A percentile compares a stretch with the other conserved stretches of the same genome.
Conservation (phyloP, 2,888 invertebrate genomes). For the Liopterus haemorrhoidalis region DNA sequence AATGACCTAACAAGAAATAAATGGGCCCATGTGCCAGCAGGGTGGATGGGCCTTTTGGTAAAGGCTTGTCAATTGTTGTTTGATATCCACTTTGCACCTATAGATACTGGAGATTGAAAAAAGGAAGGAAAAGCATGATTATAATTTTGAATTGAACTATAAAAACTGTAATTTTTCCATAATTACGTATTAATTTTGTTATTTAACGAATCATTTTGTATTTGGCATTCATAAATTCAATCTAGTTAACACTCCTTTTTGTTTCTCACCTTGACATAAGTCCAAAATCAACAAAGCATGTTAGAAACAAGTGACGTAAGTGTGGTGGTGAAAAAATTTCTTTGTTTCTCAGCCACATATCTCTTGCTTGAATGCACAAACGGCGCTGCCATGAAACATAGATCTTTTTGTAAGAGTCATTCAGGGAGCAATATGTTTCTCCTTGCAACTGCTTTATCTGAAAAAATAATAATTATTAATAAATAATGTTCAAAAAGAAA, state of each 20-base stretch:
- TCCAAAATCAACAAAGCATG: conserved; percentile 57
- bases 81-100: too few species aligned
- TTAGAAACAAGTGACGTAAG: conserved; percentile 49
- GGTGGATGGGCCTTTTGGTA: too few species aligned
- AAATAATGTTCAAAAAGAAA: not conserved
- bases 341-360: conserved; percentile 29
- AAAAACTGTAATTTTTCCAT: too few species aligned
- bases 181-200: too few species aligned
- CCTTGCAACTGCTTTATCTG: conserved; percentile 36
- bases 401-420: conserved; percentile 12
- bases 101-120: too few species aligned
- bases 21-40: too few species aligned
- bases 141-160: too few species aligned
- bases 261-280: conserved; percentile 53
- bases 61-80: too few species aligned
- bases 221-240: too few species aligned
- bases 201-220: too few species aligned
- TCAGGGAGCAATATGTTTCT: conserved; percentile 26
- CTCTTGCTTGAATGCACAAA: conserved; percentile 21
- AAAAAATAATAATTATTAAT: conserved; percentile 12
- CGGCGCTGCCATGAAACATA: conserved; percentile 16
- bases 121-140: not conserved
- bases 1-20: too few species aligned
- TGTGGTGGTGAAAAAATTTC: conserved; percentile 52
- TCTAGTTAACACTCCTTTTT: too few species aligned